Evolutionary conservation across 2,888 invertebrate genomes (phyloP).

Genomic region (Toxonevra muliebris): DNA sequence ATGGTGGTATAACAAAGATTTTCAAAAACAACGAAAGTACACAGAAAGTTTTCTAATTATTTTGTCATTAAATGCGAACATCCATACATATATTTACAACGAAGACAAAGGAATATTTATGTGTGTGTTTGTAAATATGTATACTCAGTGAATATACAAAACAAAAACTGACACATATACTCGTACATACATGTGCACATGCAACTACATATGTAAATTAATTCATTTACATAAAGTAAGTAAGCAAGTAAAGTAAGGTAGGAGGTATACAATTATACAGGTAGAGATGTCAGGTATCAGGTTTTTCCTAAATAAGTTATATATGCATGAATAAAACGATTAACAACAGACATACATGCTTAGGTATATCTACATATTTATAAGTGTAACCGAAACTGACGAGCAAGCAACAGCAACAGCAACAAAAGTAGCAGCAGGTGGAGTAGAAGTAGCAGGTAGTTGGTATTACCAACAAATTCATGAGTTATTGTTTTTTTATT

Average conservation of each 20-base stretch:
- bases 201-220: slow-evolving; percentile 22
- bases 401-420: not conserved
- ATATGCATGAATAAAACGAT: slow-evolving; percentile 25
- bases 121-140: not conserved
- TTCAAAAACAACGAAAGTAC: slow-evolving; percentile 19
- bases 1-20: not conserved
- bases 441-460: not conserved
- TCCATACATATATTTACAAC: slow-evolving; percentile 34
- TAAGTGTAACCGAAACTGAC: slow-evolving; percentile 12
- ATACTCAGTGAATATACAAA: not conserved
- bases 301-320: not conserved
- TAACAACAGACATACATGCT: slow-evolving; percentile 24
- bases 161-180: slow-evolving; percentile 12
- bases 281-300: too few relatives aligned
- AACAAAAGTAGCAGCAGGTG: not conserved
- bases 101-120: slow-evolving; percentile 35
- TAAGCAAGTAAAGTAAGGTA: too few relatives aligned
- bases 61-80: slow-evolving; percentile 62
- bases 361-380: not conserved
- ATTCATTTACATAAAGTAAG: slow-evolving; percentile 21
- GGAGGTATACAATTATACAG: too few relatives aligned
- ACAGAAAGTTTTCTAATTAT: slow-evolving; percentile 65
- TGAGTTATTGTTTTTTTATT: slow-evolving; percentile 3
- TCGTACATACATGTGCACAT: slow-evolving; percentile 30
- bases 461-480: slow-evolving; percentile 9